A percentile compares a stretch with the other conserved stretches of the same genome.
These are phyloP conservation scores for Sinodicranocentrus sp. DNA, from an alignment of 2,888 invertebrate species.

Conservation along the genomic window DNA sequence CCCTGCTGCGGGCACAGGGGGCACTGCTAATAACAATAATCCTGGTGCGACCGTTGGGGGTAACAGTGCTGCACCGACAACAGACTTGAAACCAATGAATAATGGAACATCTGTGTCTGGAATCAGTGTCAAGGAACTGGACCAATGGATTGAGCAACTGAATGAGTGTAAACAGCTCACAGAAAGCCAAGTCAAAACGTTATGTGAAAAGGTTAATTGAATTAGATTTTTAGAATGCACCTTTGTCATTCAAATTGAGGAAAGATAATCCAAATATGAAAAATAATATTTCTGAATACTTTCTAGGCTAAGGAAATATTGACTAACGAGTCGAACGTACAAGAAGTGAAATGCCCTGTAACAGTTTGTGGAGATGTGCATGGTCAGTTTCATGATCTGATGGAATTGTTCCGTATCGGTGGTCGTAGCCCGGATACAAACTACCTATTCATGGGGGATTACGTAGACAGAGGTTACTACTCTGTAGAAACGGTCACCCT, in stretches of 20 bases:
- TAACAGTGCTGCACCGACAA: slow-evolving; percentile 57
- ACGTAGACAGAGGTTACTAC: slow-evolving; percentile 98
- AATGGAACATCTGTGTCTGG: slow-evolving; percentile 62
- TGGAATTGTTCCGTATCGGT: slow-evolving; percentile 96
- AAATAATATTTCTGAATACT: too few species aligned
- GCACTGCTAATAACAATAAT: slow-evolving; percentile 57
- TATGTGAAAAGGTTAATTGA: slow-evolving; percentile 96
- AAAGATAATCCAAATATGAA: too few species aligned
- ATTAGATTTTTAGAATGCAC: not conserved
- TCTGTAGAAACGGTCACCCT: slow-evolving; percentile 99
- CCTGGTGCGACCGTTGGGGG: slow-evolving; percentile 39
- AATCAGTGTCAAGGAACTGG: slow-evolving; percentile 94
- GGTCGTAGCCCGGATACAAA: slow-evolving; percentile 99
- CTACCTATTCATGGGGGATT: slow-evolving; percentile 99
- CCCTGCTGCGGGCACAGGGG: slow-evolving; percentile 60
- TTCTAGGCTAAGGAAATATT: slow-evolving; percentile 98
- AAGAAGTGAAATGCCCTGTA: slow-evolving; percentile 99
- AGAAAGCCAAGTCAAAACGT: slow-evolving; percentile 99
- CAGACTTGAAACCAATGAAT: slow-evolving; percentile 64
- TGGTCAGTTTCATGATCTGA: slow-evolving; percentile 99
- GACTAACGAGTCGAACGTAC: slow-evolving; percentile 99
- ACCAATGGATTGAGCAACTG: slow-evolving; percentile 99
- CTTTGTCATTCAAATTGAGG: too few species aligned
- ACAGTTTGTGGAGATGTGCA: slow-evolving; percentile 99
- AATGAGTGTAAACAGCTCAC: slow-evolving; percentile 99